Conservation (phyloP, 2,113 vertebrate species). For the Sturnus vulgaris region DNA sequence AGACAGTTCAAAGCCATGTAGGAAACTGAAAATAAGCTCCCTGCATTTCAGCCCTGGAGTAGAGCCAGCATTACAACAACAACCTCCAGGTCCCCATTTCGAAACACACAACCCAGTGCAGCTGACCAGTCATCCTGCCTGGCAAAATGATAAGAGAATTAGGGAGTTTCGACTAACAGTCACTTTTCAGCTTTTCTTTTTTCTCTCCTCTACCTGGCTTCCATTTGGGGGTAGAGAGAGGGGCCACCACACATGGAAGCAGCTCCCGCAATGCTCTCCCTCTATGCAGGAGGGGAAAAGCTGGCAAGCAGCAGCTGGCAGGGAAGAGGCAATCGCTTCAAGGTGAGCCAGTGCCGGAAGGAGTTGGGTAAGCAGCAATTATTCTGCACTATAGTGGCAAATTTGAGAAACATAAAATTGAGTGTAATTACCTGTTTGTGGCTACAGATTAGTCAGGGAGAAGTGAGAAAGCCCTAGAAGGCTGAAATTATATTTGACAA, state of each 20-base stretch:
- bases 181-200: not conserved
- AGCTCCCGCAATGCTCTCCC: not conserved
- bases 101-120: accelerated
- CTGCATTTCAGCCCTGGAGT: not conserved
- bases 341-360: not conserved
- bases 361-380: not conserved
- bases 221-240: not conserved
- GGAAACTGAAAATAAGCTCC: not conserved
- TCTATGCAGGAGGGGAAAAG: not conserved
- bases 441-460: not conserved
- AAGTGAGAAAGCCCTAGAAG: not conserved
- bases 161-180: not conserved
- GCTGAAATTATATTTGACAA: not conserved
- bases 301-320: not conserved
- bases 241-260: accelerated
- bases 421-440: not conserved
- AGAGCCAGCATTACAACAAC: not conserved
- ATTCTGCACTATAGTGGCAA: not conserved
- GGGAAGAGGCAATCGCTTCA: not conserved
- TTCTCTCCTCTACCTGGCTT: not conserved
- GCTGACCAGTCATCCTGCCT: not conserved
- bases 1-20: not conserved
- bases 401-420: not conserved
- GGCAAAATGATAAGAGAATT: not conserved
- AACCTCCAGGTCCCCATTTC: not conserved